Evolutionary conservation across 1,140 invertebrate genomes (phyloP), one percentile per base, ranked within the genome.

Genomic region (Meloidogyne chitwoodi): DNA sequence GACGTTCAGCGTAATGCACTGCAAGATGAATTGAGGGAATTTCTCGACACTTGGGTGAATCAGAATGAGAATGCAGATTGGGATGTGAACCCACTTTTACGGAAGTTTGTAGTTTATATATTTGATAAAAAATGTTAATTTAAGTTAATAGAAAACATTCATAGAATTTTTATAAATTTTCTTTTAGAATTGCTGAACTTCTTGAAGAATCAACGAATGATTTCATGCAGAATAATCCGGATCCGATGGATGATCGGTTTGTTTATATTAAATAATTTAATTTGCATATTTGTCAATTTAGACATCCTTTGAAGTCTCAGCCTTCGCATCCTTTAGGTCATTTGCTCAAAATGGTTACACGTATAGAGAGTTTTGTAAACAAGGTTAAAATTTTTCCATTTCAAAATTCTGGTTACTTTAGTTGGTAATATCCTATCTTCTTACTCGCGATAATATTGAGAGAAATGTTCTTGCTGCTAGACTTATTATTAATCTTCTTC

Each of bases 171-270:
- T 38, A 10, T 6, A 0, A 6, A n/a, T 68, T 62, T 6, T 5
- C 74, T 76, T 81, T 78, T 38, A 80, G 79, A 38, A 80, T 81
- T 34, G 61, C 68, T 11, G 80, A 81, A 62, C 61, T 80, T 24
- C 65, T 81, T 11, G 80, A 81, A 38, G 79, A 75, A 48, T 80
- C 80, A n/a, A 79, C 34, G 3, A 73, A 81, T 44, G 80, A 82
- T n/a, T 81, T 67, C 61, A 29, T 74, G 14, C 38, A 56, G 61
- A 72, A 83, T 78, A 81, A 81, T 74, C 81, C 81, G n/a, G 80
- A 81, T 68, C 80, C 80, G 12, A 77, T 77, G 75, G 77, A 56
- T 10, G 68, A 44, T 14, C 19, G 22, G 61, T 56, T 44, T 44
- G 41, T 41, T 27, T 70, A 61, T 44, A 27, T 26, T 5, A 2